Conservation (phyloP, 1,140 invertebrate genomes). For the Aradophagus sp. region DNA sequence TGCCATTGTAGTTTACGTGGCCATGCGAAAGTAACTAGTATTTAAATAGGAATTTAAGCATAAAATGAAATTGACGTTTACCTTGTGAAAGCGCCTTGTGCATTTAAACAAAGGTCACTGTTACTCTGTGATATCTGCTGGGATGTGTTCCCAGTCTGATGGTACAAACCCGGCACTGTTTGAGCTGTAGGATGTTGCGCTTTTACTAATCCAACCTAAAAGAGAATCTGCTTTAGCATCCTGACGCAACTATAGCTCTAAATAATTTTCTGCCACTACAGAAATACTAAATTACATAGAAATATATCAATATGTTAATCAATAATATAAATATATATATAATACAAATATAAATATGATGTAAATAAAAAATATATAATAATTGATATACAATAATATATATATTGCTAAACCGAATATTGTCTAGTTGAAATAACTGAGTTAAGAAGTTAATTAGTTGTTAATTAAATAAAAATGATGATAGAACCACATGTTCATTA, state of each 20-base stretch:
- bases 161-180: conserved; percentile 68
- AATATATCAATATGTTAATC: too few species aligned
- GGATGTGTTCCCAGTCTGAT: conserved; percentile 65
- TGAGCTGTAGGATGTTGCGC: conserved; percentile 72
- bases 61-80: conserved; percentile 45
- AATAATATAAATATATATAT: too few species aligned
- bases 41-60: conserved; percentile 6
- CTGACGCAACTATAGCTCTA: neutral
- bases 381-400: too few species aligned
- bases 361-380: too few species aligned
- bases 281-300: too few species aligned
- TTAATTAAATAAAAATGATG: too few species aligned
- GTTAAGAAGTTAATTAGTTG: too few species aligned
- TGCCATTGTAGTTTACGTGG: neutral
- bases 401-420: too few species aligned
- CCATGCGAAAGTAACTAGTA: neutral
- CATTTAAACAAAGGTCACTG: conserved; percentile 70
- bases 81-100: conserved; percentile 72
- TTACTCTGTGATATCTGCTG: conserved; percentile 71
- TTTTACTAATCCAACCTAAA: conserved; percentile 72
- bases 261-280: too few species aligned
- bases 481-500: too few species aligned
- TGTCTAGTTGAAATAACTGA: too few species aligned
- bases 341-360: too few species aligned
- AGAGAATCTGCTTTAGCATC: conserved; percentile 14